Conservation (phyloP, 2,113 vertebrate species). For the Aegithalos caudatus region DNA sequence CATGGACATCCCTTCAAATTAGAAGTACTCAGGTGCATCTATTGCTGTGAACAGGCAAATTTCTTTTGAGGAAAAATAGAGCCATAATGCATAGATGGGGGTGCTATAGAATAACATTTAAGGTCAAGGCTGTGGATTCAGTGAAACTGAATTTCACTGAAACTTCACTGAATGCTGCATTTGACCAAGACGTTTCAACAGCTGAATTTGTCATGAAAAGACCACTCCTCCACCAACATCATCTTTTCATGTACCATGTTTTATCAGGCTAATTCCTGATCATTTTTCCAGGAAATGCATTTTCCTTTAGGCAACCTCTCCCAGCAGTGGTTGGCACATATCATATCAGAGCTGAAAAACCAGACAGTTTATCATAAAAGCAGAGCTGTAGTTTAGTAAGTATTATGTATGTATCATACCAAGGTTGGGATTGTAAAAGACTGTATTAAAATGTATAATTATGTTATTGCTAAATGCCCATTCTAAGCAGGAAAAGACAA, state of each 20-base stretch:
- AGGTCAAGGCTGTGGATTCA: constrained; percentile 18
- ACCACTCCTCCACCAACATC: neutral
- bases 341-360: constrained; percentile 29
- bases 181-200: constrained; percentile 35
- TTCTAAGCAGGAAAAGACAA: neutral
- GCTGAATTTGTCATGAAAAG: constrained; percentile 27
- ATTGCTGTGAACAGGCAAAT: constrained; percentile 7
- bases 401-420: neutral
- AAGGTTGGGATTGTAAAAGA: neutral
- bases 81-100: neutral
- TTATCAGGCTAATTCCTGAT: constrained; percentile 47
- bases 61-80: constrained; percentile 19
- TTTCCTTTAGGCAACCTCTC: constrained; percentile 31
- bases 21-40: neutral
- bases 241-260: constrained; percentile 10
- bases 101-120: constrained; percentile 25
- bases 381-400: neutral
- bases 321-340: constrained; percentile 27
- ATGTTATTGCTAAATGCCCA: neutral
- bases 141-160: neutral
- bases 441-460: constrained; percentile 4
- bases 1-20: neutral
- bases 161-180: constrained; percentile 20
- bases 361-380: constrained; percentile 24
- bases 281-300: constrained; percentile 1